Percentiles rank a stretch among this genome's conserved stretches.
Evolutionary conservation across 1,140 invertebrate genomes (phyloP).

Genomic region (Zaprionus kolodkinae): DNA sequence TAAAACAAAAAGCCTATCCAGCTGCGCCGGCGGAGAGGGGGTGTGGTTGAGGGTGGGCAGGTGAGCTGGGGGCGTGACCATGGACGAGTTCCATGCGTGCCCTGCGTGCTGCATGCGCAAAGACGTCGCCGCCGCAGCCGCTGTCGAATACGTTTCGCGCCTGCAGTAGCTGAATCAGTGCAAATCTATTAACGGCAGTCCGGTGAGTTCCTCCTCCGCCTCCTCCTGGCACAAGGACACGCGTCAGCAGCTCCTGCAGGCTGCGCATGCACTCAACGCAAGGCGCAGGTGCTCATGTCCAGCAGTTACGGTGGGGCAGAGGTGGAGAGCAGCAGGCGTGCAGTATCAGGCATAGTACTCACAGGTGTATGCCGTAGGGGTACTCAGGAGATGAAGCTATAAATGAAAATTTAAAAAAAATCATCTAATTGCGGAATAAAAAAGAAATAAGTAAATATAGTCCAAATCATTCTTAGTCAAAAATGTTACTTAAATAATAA

Average conservation of each 20-base stretch:
- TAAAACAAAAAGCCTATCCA: conserved; percentile 56
- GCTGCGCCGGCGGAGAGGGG: not conserved
- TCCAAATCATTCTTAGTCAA: too few relatives aligned
- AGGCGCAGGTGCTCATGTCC: conserved; percentile 16
- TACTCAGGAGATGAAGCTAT: not conserved
- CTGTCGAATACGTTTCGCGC: conserved; percentile 32
- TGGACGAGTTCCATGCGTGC: conserved; percentile 3
- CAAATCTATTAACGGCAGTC: conserved; percentile 67
- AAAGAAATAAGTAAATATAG: too few relatives aligned
- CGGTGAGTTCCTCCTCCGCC: not conserved
- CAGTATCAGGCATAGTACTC: conserved; percentile 29
- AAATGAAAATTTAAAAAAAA: not conserved
- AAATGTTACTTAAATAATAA: too few relatives aligned
- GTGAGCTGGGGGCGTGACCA: not conserved
- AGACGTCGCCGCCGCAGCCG: conserved; percentile 19
- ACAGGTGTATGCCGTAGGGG: conserved; percentile 13
- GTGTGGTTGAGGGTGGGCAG: too few relatives aligned
- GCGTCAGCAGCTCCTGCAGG: conserved; percentile 42
- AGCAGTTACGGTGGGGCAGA: conserved; percentile 22
- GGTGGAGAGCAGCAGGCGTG: not conserved
- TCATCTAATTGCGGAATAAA: too few relatives aligned
- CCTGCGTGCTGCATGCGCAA: conserved; percentile 31
- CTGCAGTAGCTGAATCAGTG: conserved; percentile 26
- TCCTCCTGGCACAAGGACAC: conserved; percentile 32
- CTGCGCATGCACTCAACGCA: conserved; percentile 41